Base-by-base conservation (phyloP, 2,888 invertebrate species). In the Apantesis nais region DNA sequence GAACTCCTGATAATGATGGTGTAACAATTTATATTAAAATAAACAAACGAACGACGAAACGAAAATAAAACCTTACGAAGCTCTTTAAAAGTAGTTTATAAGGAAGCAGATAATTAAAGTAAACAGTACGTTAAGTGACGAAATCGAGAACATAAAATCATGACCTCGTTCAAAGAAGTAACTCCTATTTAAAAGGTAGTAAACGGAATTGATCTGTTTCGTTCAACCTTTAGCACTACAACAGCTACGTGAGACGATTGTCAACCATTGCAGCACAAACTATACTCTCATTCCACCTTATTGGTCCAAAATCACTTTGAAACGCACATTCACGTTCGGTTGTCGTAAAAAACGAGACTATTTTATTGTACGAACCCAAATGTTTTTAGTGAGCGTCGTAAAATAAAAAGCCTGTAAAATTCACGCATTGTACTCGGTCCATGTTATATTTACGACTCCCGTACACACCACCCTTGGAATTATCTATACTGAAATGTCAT, bases 371-470 rank as follows among this genome's bases (percentile, higher is more conserved):
- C 86, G 88, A 86, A 86, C 89, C 88, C 83, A 90, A 93, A 92
- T 89, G 92, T 90, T 93, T 58, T 92, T 93, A 93, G 89, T 88
- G 90, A 75, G 78, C 68, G 78, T 91, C 92, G 91, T 94, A 92
- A 94, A 94, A 92, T 92, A 89, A 92, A 90, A 93, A 88, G 83
- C 88, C 81, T 88, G 91, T 93, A 90, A 93, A 93, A 91, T 90
- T 90, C 90, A 89, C 90, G 90, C 91, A 90, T 92, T 92, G 92
- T 92, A 83, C 85, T 82, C 80, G 80, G 80, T 86, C 84, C 85
- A 85, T 86, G 87, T 85, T 89, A 83, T 87, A 89, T 92, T 91
- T 91, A 92, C 83, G 86, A 83, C 80, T 77, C 68, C 62, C 66
- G 76, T 76, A 81, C 80, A 81, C 78, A 83, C 85, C 81, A 80